Percentiles rank a stretch among this genome's conserved stretches.
Evolutionary conservation across 2,113 vertebrate genomes (phyloP).

Genomic region (Ivindomyrus marchei): DNA sequence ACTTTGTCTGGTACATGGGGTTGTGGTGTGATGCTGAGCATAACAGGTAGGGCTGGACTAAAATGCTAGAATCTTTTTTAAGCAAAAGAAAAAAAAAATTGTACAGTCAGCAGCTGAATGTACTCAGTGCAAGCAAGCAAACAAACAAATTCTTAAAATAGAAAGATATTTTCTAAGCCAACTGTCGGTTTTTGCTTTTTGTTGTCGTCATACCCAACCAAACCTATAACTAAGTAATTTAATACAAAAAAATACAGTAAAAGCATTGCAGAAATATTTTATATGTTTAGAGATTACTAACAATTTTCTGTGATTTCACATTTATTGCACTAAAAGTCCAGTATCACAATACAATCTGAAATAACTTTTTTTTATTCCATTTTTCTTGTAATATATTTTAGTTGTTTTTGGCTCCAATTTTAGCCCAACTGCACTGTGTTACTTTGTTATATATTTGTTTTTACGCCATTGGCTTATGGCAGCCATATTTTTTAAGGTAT

Average conservation of each 20-base stretch:
- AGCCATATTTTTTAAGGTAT: constrained; percentile 4
- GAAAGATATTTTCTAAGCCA: background rate
- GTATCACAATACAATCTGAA: background rate
- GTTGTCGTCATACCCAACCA: background rate
- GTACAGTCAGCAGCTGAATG: background rate
- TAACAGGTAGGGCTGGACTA: background rate
- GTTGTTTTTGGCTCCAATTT: background rate
- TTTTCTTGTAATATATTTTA: background rate
- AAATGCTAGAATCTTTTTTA: background rate
- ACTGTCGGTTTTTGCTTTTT: background rate
- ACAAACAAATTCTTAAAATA: background rate
- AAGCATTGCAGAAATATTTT: background rate
- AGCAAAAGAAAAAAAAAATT: background rate
- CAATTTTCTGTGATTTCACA: background rate
- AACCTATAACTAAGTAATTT: background rate
- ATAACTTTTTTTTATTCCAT: background rate
- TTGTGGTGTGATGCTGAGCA: background rate
- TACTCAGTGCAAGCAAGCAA: background rate
- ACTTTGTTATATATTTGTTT: background rate
- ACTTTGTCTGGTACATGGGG: background rate
- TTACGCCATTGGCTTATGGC: background rate
- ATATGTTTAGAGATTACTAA: background rate
- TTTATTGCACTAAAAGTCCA: background rate
- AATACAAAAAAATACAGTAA: background rate
- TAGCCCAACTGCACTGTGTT: background rate